Conservation (phyloP, 1,140 invertebrate species). For the Drosophila lowei region DNA sequence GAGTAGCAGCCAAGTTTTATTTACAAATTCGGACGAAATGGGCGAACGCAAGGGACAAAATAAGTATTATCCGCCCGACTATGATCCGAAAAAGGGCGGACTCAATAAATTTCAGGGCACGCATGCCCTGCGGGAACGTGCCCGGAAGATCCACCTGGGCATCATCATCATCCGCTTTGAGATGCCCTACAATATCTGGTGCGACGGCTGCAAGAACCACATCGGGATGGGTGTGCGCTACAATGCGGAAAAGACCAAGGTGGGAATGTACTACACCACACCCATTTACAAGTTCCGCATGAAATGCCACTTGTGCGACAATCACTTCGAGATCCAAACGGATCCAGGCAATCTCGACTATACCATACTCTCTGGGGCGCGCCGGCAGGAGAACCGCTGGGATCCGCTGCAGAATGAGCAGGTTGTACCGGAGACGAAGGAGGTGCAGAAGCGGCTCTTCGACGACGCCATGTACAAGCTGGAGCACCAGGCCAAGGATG, state of each 20-base stretch:
- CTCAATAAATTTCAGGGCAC: conserved; percentile 97
- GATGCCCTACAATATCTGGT: conserved; percentile 99
- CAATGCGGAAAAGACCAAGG: conserved; percentile 99
- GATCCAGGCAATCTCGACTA: conserved; percentile 99
- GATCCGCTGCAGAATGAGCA: conserved; percentile 98
- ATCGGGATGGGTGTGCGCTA: conserved; percentile 98
- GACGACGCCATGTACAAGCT: conserved; percentile 98
- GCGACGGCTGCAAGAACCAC: conserved; percentile 98
- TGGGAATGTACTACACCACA: conserved; percentile 99
- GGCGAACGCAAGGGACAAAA: conserved; percentile 99
- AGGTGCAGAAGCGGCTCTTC: conserved; percentile 92
- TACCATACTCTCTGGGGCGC: conserved; percentile 96
- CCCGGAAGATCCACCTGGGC: conserved; percentile 96
- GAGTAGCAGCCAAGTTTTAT: neutral
- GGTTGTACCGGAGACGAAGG: conserved; percentile 94
- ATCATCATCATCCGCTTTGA: conserved; percentile 99
- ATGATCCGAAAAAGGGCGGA: conserved; percentile 93
- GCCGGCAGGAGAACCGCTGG: conserved; percentile 98
- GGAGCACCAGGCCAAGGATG: conserved; percentile 94
- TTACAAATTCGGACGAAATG: conserved; percentile 85
- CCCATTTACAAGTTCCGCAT: conserved; percentile 99
- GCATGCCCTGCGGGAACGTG: conserved; percentile 97
- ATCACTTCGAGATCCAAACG: conserved; percentile 99
- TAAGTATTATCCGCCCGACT: conserved; percentile 99
- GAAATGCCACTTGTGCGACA: conserved; percentile 99